Conservation (phyloP, 2,888 invertebrate genomes). For the Oscheius sp. region DNA sequence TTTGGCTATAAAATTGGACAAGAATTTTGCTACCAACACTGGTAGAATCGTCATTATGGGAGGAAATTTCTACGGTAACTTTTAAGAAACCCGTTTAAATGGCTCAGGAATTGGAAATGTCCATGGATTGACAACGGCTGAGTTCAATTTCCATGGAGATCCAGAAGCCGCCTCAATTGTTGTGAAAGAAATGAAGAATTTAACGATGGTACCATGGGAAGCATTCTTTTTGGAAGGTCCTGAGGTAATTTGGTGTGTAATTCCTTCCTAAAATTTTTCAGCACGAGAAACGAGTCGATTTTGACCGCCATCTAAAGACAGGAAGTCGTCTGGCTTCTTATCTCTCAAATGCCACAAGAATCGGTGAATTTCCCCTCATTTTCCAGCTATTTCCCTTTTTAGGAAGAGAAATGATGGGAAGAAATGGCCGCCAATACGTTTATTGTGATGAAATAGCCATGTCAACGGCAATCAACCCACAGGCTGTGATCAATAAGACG, state of each 20-base stretch:
- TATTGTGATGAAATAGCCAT: constrained; percentile 73
- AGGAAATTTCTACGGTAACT: constrained; percentile 61
- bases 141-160: constrained; percentile 84
- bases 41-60: constrained; percentile 67
- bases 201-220: constrained; percentile 82
- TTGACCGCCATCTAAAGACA: constrained; percentile 50
- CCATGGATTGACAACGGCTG: constrained; percentile 77
- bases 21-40: constrained; percentile 68
- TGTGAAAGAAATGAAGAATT: constrained; percentile 78
- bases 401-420: constrained; percentile 43
- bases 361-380: constrained; percentile 29
- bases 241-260: too few relatives aligned
- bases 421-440: constrained; percentile 49
- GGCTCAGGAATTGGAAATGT: constrained; percentile 73
- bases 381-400: not conserved
- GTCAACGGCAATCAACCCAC: constrained; percentile 70
- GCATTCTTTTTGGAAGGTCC: constrained; percentile 59
- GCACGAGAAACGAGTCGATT: constrained; percentile 54
- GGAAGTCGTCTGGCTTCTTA: constrained; percentile 46
- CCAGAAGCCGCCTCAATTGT: constrained; percentile 84
- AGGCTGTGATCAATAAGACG: constrained; percentile 44
- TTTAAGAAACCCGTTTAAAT: too few relatives aligned
- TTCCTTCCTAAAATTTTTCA: too few relatives aligned
- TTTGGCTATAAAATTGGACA: constrained; percentile 74
- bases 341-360: constrained; percentile 44